Evolutionary conservation across 2,888 invertebrate species (phyloP).

Genomic region (Molorchus minor): DNA sequence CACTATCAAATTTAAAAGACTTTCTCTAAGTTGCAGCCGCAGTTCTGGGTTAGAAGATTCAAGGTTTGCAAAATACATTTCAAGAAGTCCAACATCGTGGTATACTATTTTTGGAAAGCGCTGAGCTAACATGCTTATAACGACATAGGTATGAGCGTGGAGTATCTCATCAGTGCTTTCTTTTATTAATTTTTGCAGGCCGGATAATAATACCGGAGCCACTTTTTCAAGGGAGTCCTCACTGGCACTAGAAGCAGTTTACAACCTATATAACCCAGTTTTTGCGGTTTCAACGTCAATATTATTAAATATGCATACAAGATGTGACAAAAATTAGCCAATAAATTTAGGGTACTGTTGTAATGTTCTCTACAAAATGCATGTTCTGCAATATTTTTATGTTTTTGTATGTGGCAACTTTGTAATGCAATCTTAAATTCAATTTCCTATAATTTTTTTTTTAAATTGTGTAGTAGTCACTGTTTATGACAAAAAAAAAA

Average conservation of each 20-base stretch:
- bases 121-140: slow-evolving; percentile 75
- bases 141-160: slow-evolving; percentile 77
- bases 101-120: slow-evolving; percentile 71
- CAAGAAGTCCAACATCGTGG: slow-evolving; percentile 71
- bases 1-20: slow-evolving; percentile 55
- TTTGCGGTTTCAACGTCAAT: background rate
- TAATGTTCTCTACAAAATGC: too few species aligned
- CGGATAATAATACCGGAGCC: slow-evolving; percentile 76
- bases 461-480: too few species aligned
- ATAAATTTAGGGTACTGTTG: too few species aligned
- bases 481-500: too few species aligned
- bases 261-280: too few species aligned
- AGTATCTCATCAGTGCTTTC: slow-evolving; percentile 72
- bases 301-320: too few species aligned
- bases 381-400: too few species aligned
- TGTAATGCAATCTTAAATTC: too few species aligned
- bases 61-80: slow-evolving; percentile 65
- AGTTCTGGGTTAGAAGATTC: slow-evolving; percentile 61
- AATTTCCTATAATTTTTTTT: too few species aligned
- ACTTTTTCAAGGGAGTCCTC: slow-evolving; percentile 71
- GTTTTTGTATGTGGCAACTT: too few species aligned
- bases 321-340: too few species aligned
- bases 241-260: slow-evolving; percentile 65
- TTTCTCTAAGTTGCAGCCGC: slow-evolving; percentile 59
- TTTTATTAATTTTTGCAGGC: slow-evolving; percentile 75